phyloP scores from a whole-genome alignment of 2,888 invertebrate species.

The Drosophila mayaguana region DNA sequence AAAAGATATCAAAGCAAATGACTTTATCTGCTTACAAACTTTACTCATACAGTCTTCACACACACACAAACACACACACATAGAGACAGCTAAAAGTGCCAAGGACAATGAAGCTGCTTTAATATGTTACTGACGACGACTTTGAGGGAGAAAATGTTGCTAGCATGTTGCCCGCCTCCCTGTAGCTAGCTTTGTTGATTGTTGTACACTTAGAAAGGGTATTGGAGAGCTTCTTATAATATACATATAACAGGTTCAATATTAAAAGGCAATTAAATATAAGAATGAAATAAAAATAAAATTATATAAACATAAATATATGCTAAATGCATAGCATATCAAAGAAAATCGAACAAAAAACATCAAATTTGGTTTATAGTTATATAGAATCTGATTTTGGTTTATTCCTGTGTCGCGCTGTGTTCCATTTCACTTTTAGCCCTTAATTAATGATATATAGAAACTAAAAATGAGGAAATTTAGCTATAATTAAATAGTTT shows the following conservation, averaged over 20 bases:
- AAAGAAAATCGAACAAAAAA: too few species aligned
- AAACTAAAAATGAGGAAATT: too few species aligned
- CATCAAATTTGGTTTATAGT: not conserved
- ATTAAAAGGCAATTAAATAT: not conserved
- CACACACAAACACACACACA: conserved; percentile 27
- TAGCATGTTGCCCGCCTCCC: conserved; percentile 30
- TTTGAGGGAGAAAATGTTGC: conserved; percentile 32
- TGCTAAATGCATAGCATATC: too few species aligned
- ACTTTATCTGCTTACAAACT: conserved; percentile 77
- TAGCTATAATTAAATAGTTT: too few species aligned
- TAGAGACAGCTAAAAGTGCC: conserved; percentile 30
- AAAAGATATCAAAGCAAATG: conserved; percentile 81
- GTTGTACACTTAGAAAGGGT: conserved; percentile 27
- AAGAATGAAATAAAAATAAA: not conserved
- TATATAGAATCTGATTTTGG: not conserved
- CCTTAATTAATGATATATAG: too few species aligned
- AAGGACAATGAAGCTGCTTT: conserved; percentile 72
- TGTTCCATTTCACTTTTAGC: too few species aligned
- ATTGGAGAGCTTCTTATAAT: not conserved
- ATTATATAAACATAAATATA: too few species aligned
- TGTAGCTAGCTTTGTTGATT: conserved; percentile 30
- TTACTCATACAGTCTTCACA: conserved; percentile 54
- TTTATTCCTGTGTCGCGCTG: too few species aligned
- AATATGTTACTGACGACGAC: conserved; percentile 62
- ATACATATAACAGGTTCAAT: too few species aligned